These are phyloP conservation scores for Caranx ignobilis DNA, from an alignment of 2,113 vertebrate genomes.

Conservation along the genomic window DNA sequence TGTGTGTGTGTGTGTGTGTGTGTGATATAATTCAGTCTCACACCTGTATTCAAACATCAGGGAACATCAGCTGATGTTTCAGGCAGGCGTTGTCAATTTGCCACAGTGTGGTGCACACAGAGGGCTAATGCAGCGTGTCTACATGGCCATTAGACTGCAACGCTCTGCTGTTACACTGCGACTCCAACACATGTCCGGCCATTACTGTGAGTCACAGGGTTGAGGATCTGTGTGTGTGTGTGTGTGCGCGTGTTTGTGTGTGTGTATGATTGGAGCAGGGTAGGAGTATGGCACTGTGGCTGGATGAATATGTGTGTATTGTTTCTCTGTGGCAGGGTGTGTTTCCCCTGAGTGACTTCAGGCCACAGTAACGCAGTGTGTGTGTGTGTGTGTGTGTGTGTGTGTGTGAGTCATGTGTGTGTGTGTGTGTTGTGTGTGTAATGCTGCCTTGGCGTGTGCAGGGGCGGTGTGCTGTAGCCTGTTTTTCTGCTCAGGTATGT, in stretches of 20 bases:
- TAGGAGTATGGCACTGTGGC: conserved; percentile 30
- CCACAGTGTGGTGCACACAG: neutral
- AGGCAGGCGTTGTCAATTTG: conserved; percentile 26
- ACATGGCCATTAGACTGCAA: conserved; percentile 33
- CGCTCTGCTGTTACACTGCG: conserved; percentile 37
- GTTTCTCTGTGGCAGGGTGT: conserved; percentile 76
- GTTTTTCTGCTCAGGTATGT: conserved; percentile 84
- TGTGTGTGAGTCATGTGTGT: conserved; percentile 53
- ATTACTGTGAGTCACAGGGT: conserved; percentile 70
- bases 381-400: too few relatives aligned
- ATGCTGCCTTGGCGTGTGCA: conserved; percentile 78
- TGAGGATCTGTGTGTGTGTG: conserved; percentile 64
- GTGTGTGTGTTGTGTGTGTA: conserved; percentile 59
- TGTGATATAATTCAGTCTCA: too few relatives aligned
- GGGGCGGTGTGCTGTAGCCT: conserved; percentile 80
- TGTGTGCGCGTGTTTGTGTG: too few relatives aligned
- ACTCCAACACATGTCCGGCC: conserved; percentile 54
- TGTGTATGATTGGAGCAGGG: conserved; percentile 12
- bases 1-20: too few relatives aligned
- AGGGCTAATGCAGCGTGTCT: neutral
- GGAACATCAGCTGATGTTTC: conserved; percentile 22
- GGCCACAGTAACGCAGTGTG: conserved; percentile 73
- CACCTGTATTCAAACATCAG: conserved; percentile 15
- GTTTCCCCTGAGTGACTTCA: conserved; percentile 76
- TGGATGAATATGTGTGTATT: conserved; percentile 53